These are phyloP conservation scores for Aulostomus chinensis DNA, from an alignment of 2,797 vertebrate species.

Conservation along the genomic window DNA sequence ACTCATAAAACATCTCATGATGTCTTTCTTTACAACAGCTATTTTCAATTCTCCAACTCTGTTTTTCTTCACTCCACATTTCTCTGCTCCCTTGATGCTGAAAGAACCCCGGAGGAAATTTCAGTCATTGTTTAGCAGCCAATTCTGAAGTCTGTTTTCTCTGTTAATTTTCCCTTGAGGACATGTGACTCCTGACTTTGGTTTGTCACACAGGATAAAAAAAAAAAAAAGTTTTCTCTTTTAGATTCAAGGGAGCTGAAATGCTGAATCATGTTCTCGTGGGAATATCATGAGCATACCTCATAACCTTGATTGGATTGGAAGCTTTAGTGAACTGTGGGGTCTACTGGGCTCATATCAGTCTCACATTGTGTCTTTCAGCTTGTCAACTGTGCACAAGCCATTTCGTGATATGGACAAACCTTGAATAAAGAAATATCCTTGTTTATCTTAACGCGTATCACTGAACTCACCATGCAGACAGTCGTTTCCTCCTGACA, in stretches of 20 bases:
- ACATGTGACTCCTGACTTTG: slow-evolving; percentile 49
- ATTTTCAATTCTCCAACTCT: not conserved
- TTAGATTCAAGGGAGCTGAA: slow-evolving; percentile 33
- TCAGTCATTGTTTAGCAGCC: slow-evolving; percentile 6
- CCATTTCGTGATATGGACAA: slow-evolving; percentile 30
- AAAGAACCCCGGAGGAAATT: slow-evolving; percentile 3
- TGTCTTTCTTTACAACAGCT: slow-evolving; percentile 20
- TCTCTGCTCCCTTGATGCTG: too few species aligned
- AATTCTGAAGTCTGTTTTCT: slow-evolving; percentile 20
- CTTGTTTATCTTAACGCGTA: not conserved
- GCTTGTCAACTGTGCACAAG: slow-evolving; percentile 35
- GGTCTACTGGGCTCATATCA: slow-evolving; percentile 35
- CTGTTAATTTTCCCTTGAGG: slow-evolving; percentile 23
- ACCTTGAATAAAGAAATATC: slow-evolving; percentile 34
- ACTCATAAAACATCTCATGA: slow-evolving; percentile 40
- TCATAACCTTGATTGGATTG: slow-evolving; percentile 56
- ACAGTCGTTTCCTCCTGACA: slow-evolving; percentile 73
- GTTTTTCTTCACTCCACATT: slow-evolving; percentile 1
- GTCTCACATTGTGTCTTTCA: slow-evolving; percentile 36
- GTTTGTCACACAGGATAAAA: slow-evolving; percentile 37
- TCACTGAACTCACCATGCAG: slow-evolving; percentile 77
- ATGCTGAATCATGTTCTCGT: slow-evolving; percentile 51
- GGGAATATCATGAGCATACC: slow-evolving; percentile 30
- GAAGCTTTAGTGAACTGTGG: slow-evolving; percentile 31
- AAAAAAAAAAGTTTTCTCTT: slow-evolving; percentile 24